Base-by-base conservation (phyloP, 2,113 vertebrate species). In the Periophthalmodon schlosseri region DNA sequence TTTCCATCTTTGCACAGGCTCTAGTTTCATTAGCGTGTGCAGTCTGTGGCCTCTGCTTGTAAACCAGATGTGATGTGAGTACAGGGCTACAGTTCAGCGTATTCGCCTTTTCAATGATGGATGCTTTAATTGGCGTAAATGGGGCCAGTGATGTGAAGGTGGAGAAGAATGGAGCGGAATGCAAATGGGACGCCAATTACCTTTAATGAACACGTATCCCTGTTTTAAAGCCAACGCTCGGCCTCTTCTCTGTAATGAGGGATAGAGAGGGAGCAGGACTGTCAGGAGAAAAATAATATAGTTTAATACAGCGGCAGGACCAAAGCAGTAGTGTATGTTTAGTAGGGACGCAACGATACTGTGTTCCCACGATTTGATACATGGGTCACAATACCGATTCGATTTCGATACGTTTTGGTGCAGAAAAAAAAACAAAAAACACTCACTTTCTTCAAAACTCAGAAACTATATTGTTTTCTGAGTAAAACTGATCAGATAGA, bases 121-220 rank as follows among this genome's bases (percentile, higher is more conserved):
- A 65, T 44, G 63, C 34, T 44, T 65, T 65, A 65, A 65, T 65
- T 65, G 63, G 16, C 20, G 34, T 39, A 65, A 65, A 65, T 65
- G 63, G 34, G 63, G 63, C 63, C 34, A 65, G 33, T 65, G 63
- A 65, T 34, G 18, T 65, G 34, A 11, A 44, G 63, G 33, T 65
- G 63, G 34, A 65, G 63, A 36, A 65, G 34, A 65, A 65, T 36
- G 33, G 63, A n/a, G n/a, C 34, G n/a, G 63, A 65, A 65, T 39
- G 63, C 63, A 65, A 65, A 65, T 39, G 33, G 34, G 16, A 7
- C 18, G 3, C 63, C 63, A 65, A 65, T 65, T 65, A 65, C 63
- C 10, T 65, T 65, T 39, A 65, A 65, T n/a, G 34, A 36, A 65
- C 34, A 36, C 20, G 16, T 65, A 44, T 39, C 34, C 20, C 34